These are phyloP conservation scores for Caenorhabditis sp. DNA, from an alignment of 2,888 invertebrate species.

Conservation along the genomic window DNA sequence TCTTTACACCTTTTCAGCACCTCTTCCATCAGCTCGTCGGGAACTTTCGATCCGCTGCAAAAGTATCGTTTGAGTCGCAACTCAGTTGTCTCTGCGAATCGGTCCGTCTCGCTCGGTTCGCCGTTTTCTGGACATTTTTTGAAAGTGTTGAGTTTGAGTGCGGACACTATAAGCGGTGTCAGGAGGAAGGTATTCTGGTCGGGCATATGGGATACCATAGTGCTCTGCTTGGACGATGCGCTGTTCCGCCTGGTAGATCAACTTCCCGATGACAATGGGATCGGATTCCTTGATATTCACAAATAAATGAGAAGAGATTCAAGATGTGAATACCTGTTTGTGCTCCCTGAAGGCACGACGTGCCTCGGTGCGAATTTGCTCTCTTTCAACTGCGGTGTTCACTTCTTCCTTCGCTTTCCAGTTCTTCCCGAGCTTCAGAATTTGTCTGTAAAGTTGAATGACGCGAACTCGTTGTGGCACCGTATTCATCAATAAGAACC, in stretches of 20 bases:
- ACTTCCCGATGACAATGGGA: slow-evolving; percentile 68
- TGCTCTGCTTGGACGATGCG: slow-evolving; percentile 77
- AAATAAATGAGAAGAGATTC: background rate
- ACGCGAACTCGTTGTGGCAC: slow-evolving; percentile 55
- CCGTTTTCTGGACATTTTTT: slow-evolving; percentile 61
- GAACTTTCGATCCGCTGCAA: slow-evolving; percentile 60
- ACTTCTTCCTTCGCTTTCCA: slow-evolving; percentile 71
- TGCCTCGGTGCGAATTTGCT: slow-evolving; percentile 71
- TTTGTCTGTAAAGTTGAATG: slow-evolving; percentile 64
- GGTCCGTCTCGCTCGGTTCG: slow-evolving; percentile 54
- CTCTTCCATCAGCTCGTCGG: slow-evolving; percentile 20
- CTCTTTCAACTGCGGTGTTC: slow-evolving; percentile 66
- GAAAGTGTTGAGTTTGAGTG: slow-evolving; percentile 57
- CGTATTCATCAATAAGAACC: slow-evolving; percentile 50
- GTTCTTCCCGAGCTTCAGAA: slow-evolving; percentile 61
- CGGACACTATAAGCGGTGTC: slow-evolving; percentile 75
- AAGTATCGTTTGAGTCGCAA: slow-evolving; percentile 35
- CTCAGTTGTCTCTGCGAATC: slow-evolving; percentile 16
- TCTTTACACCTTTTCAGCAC: slow-evolving; percentile 23
- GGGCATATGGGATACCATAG: slow-evolving; percentile 78
- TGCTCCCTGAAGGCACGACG: slow-evolving; percentile 69
- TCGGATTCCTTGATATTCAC: slow-evolving; percentile 55
- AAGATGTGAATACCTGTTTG: slow-evolving; percentile 62
- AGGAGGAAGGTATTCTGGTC: slow-evolving; percentile 78
- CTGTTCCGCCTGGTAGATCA: slow-evolving; percentile 73